These are phyloP conservation scores for Xylocampa areola DNA, from an alignment of 2,888 invertebrate species.

Conservation along the genomic window DNA sequence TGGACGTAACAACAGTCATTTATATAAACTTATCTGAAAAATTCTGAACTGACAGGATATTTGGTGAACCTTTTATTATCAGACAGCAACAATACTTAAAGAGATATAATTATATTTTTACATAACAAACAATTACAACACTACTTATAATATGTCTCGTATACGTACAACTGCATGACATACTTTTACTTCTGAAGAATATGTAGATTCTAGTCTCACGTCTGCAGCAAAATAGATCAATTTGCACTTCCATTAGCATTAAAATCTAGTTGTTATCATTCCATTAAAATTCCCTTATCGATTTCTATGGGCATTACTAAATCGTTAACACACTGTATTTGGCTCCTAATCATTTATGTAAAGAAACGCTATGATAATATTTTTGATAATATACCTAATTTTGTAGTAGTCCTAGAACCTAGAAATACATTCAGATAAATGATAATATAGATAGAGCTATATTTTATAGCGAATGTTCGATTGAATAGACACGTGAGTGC, in stretches of 20 bases:
- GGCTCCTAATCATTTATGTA: slow-evolving; percentile 21
- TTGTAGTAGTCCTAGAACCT: too few relatives aligned
- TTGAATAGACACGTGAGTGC: slow-evolving; percentile 41
- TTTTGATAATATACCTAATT: slow-evolving; percentile 34
- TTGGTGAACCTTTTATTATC: slow-evolving; percentile 41
- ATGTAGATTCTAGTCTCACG: slow-evolving; percentile 4
- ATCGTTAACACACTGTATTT: slow-evolving; percentile 39
- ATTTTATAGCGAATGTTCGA: slow-evolving; percentile 34
- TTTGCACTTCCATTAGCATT: slow-evolving; percentile 40
- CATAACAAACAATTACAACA: slow-evolving; percentile 9
- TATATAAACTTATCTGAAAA: slow-evolving; percentile 52
- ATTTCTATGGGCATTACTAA: slow-evolving; percentile 30
- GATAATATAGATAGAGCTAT: slow-evolving; percentile 19
- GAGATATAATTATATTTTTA: slow-evolving; percentile 35
- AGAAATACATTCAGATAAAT: slow-evolving; percentile 5
- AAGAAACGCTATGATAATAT: slow-evolving; percentile 18
- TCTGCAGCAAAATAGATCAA: slow-evolving; percentile 18
- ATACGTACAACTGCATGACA: slow-evolving; percentile 1
- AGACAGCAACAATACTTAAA: slow-evolving; percentile 46
- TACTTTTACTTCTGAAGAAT: background rate
- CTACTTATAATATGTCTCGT: background rate
- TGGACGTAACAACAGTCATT: slow-evolving; percentile 49
- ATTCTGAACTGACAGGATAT: slow-evolving; percentile 43
- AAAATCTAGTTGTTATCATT: slow-evolving; percentile 40
- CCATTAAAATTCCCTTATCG: slow-evolving; percentile 36